Evolutionary conservation across 1,140 invertebrate genomes (phyloP).

Genomic region (Drosophila parvula): DNA sequence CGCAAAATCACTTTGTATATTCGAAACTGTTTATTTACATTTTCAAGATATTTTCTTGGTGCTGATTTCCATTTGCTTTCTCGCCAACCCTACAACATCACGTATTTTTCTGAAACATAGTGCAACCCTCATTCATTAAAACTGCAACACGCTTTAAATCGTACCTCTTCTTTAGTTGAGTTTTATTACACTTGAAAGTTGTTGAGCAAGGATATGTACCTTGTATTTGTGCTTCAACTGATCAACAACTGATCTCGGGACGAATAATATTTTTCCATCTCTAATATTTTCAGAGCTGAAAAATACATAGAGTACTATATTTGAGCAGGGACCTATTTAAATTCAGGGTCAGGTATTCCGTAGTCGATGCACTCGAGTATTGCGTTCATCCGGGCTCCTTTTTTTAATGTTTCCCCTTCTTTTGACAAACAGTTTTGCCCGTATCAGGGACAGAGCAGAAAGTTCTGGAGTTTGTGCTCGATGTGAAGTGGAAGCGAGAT

Average conservation of each 20-base stretch:
- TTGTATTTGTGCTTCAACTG: constrained; percentile 6
- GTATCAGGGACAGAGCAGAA: constrained; percentile 58
- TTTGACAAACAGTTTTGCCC: constrained; percentile 67
- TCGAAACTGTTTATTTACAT: too few relatives aligned
- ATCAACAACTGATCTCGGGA: neutral
- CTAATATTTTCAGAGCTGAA: neutral
- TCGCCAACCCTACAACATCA: neutral
- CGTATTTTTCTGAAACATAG: constrained; percentile 6
- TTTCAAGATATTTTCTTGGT: too few relatives aligned
- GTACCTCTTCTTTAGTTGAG: neutral
- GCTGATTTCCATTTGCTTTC: neutral
- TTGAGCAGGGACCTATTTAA: too few relatives aligned
- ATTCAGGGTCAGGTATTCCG: neutral
- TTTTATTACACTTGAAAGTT: neutral
- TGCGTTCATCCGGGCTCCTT: constrained; percentile 4
- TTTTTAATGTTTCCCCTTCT: constrained; percentile 9
- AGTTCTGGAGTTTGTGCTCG: constrained; percentile 44
- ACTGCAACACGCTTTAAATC: constrained; percentile 40
- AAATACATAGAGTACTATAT: neutral
- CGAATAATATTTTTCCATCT: too few relatives aligned
- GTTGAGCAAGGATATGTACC: constrained; percentile 4
- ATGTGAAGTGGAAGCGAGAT: constrained; percentile 22
- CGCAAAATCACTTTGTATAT: too few relatives aligned
- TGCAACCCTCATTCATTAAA: constrained; percentile 30
- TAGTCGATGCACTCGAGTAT: constrained; percentile 1